Percentiles rank a stretch among this genome's conserved stretches.
Evolutionary conservation across 2,888 invertebrate species (phyloP).

Genomic region (Troilus luridus): DNA sequence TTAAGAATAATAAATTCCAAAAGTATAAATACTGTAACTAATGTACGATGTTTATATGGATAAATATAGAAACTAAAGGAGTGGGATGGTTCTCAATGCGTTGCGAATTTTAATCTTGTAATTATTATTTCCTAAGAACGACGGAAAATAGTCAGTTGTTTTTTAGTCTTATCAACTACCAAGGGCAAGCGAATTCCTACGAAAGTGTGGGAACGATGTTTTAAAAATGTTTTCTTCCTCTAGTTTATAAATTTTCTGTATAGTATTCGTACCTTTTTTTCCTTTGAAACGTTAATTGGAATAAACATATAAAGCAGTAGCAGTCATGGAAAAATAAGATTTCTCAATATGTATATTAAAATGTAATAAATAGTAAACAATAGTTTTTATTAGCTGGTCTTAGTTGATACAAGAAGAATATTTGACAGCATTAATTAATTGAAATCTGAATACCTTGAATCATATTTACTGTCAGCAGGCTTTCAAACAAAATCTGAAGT

Average conservation of each 20-base stretch:
- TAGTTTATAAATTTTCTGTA: background rate
- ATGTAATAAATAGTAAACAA: too few species aligned
- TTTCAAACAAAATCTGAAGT: too few species aligned
- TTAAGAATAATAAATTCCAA: too few species aligned
- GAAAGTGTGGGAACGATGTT: background rate
- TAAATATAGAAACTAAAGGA: too few species aligned
- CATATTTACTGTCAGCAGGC: too few species aligned
- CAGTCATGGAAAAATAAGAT: background rate
- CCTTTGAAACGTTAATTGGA: background rate
- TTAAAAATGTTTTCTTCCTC: background rate
- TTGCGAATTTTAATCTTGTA: background rate
- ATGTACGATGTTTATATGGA: too few species aligned
- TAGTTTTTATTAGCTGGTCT: too few species aligned
- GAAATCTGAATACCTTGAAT: too few species aligned
- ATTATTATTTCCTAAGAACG: background rate
- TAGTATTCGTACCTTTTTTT: background rate
- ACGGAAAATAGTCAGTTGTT: conserved; percentile 6
- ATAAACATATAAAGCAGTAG: background rate
- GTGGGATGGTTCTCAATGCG: background rate
- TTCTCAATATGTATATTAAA: background rate
- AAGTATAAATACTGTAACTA: too few species aligned
- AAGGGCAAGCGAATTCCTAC: background rate
- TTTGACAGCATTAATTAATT: too few species aligned
- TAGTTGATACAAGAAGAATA: too few species aligned
- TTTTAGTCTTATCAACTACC: background rate